phyloP scores from a whole-genome alignment of 2,113 vertebrate genomes.

The Corvus hawaiiensis region DNA sequence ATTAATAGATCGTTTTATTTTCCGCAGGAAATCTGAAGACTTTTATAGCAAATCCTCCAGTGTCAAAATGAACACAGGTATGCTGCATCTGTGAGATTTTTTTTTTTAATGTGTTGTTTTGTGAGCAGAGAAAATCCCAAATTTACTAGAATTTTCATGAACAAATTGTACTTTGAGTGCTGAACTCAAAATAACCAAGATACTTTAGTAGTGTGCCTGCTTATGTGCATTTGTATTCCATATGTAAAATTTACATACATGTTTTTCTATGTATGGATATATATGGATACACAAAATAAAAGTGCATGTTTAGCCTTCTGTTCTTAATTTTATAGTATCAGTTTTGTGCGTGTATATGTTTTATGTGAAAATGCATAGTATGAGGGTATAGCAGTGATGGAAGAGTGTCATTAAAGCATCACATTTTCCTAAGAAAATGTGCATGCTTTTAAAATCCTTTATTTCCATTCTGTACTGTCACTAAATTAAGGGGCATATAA shows the following conservation, averaged over 20 bases:
- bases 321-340: neutral
- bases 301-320: neutral
- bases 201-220: neutral
- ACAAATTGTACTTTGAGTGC: neutral
- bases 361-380: neutral
- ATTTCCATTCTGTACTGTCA: neutral
- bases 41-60: conserved; percentile 68
- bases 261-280: neutral
- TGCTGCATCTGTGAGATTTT: conserved; percentile 41
- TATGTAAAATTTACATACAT: conserved; percentile 1
- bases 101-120: neutral
- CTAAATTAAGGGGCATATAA: neutral
- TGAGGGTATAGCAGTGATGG: neutral
- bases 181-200: neutral
- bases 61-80: conserved; percentile 83
- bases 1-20: conserved; percentile 66
- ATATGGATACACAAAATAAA: conserved; percentile 6
- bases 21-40: conserved; percentile 75
- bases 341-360: neutral
- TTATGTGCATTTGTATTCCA: neutral
- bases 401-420: neutral
- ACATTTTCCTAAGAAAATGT: neutral
- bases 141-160: neutral
- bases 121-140: neutral
- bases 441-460: neutral